phyloP scores from a whole-genome alignment of 1,140 invertebrate genomes.

The Nylanderia fulva region DNA sequence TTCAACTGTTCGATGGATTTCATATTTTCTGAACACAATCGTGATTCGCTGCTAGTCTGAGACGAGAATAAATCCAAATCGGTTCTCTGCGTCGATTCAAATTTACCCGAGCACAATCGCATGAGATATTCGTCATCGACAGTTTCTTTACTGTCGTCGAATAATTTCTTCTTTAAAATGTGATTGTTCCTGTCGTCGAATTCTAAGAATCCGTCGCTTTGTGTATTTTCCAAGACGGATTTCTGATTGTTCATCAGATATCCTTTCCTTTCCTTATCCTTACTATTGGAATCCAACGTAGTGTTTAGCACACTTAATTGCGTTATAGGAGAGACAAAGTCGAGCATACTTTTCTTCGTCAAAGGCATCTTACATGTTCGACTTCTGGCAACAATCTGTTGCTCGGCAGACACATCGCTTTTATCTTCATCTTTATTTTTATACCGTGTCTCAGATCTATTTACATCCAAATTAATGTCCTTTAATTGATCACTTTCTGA shows the following conservation, averaged over 20 bases:
- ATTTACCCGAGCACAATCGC: constrained; percentile 86
- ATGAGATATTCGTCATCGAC: constrained; percentile 86
- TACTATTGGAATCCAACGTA: constrained; percentile 77
- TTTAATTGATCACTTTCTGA: constrained; percentile 58
- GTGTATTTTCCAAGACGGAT: constrained; percentile 48
- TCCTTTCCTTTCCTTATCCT: constrained; percentile 40
- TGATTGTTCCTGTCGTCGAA: constrained; percentile 56
- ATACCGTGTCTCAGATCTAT: constrained; percentile 71
- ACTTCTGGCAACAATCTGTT: constrained; percentile 50
- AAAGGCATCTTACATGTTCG: constrained; percentile 73
- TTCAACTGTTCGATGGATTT: constrained; percentile 67
- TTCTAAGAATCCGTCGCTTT: constrained; percentile 41
- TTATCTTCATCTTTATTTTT: constrained; percentile 73
- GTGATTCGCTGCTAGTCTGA: constrained; percentile 72
- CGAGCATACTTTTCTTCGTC: constrained; percentile 70
- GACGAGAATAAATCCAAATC: constrained; percentile 64
- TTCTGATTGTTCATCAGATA: constrained; percentile 39
- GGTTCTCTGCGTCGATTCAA: constrained; percentile 81
- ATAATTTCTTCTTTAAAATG: constrained; percentile 81
- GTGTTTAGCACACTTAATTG: constrained; percentile 81
- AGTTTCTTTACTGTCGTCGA: constrained; percentile 73
- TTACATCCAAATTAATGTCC: constrained; percentile 67
- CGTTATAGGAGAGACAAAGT: constrained; percentile 79
- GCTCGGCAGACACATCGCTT: constrained; percentile 65
- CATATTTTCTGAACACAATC: constrained; percentile 77